Evolutionary conservation across 2,797 vertebrate species (phyloP), one percentile per base, ranked within the genome.

Genomic region (Tenualosa ilisha): DNA sequence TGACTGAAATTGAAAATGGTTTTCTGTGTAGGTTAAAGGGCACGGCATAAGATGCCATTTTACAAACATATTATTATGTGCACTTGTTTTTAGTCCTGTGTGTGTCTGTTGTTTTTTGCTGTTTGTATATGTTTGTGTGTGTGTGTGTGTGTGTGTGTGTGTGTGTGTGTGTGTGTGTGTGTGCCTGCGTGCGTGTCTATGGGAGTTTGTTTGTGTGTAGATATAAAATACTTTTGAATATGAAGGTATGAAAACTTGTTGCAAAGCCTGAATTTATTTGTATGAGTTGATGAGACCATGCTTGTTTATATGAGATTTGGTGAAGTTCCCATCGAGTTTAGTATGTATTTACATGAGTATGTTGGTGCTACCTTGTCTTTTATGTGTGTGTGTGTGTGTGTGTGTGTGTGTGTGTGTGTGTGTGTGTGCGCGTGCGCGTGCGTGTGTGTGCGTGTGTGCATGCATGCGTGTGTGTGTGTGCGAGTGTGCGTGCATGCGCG

Each of bases 61-160:
- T 83, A 81, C 59, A n/a, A 50, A 81, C 50, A 81, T 87, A 84
- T 65, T 46, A 75, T 8, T 82, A 82, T 72, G 46, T 84, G 81
- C 83, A 68, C 65, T 88, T 87, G 83, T 83, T 84, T 86, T 87
- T 84, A 83, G 83, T 85, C 84, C 40, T 75, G 63, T 3, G 68
- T 51, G 82, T 68, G 82, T 81, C 84, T 86, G 83, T 89, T 87
- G 85, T 86, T 59, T 85, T 88, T 88, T 89, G 92, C 90, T 90
- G 91, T 91, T 91, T 59, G 81, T 84, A 54, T 87, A 37, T 51
- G 82, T 82, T 49, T 68, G 72, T 40, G 17, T 63, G 54, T 82
- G n/a, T 63, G n/a, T 63, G n/a, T 63, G 61, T 68, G 26, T 68
- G 51, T 53, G 51, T 53, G 51, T 53, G 51, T 53, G 51, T 2